These are phyloP conservation scores for Oreochromis niloticus DNA, from an alignment of 2,113 vertebrate genomes.

Conservation along the genomic window DNA sequence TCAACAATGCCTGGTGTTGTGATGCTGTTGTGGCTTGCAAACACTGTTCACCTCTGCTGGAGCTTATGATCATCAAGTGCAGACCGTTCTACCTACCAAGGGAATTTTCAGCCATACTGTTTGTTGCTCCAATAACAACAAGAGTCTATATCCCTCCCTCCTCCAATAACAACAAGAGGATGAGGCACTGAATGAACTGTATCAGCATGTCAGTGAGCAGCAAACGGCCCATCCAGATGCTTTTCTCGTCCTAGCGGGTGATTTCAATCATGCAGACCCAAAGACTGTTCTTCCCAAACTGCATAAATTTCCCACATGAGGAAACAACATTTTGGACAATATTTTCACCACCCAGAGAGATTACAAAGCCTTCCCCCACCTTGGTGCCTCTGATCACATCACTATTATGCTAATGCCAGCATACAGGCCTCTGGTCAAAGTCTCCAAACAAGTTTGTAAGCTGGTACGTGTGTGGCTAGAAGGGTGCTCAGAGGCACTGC, in stretches of 20 bases:
- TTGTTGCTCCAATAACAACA: neutral
- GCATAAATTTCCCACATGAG: neutral
- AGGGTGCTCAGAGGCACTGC: neutral
- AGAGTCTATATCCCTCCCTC: neutral
- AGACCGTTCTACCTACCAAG: neutral
- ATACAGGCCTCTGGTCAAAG: neutral
- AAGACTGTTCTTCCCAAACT: neutral
- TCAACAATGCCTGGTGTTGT: neutral
- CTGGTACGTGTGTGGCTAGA: neutral
- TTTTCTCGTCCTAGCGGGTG: neutral
- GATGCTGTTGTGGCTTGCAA: neutral
- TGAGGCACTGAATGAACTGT: neutral
- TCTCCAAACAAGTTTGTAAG: neutral
- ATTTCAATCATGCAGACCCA: neutral
- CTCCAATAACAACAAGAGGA: neutral
- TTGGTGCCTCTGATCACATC: neutral
- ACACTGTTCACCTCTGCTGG: neutral
- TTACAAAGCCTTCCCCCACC: neutral
- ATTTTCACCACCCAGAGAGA: neutral
- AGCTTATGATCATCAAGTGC: neutral
- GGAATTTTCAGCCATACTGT: neutral
- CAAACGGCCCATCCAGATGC: neutral
- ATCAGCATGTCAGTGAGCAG: neutral
- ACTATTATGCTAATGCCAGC: neutral
- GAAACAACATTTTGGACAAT: neutral